A percentile compares a stretch with the other conserved stretches of the same genome.
Evolutionary conservation across 53 echinoderm and acorn worm species (phyloP).

Genomic region (Temnopleurus reevesii): DNA sequence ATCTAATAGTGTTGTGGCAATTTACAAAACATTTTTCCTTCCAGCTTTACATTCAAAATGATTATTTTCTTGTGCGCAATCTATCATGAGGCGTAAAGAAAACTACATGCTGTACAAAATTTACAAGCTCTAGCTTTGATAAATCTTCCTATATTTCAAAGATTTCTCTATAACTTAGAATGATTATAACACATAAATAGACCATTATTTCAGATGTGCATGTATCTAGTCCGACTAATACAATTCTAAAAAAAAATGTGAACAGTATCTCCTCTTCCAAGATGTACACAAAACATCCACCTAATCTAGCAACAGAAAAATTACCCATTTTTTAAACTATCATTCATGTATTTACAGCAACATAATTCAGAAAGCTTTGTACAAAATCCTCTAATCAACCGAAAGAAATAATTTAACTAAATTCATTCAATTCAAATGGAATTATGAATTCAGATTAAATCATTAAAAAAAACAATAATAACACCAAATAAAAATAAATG

Average conservation of each 20-base stretch:
- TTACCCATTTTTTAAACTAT: not conserved
- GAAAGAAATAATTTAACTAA: too few species aligned
- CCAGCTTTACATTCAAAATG: not conserved
- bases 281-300: not conserved
- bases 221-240: not conserved
- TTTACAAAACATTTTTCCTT: not conserved
- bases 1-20: not conserved
- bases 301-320: not conserved
- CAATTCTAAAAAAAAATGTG: not conserved
- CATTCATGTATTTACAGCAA: not conserved
- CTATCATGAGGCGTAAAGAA: too few species aligned
- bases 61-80: not conserved
- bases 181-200: not conserved
- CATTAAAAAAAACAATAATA: too few species aligned
- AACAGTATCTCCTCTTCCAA: not conserved
- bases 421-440: too few species aligned
- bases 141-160: not conserved
- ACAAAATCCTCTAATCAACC: not conserved
- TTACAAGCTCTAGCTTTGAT: not conserved
- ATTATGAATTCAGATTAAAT: too few species aligned
- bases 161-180: not conserved
- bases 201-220: slow-evolving; percentile 30
- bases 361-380: not conserved
- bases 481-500: too few species aligned
- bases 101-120: not conserved